Conservation (phyloP, 2,113 vertebrate genomes). For the Aptenodytes forsteri region DNA sequence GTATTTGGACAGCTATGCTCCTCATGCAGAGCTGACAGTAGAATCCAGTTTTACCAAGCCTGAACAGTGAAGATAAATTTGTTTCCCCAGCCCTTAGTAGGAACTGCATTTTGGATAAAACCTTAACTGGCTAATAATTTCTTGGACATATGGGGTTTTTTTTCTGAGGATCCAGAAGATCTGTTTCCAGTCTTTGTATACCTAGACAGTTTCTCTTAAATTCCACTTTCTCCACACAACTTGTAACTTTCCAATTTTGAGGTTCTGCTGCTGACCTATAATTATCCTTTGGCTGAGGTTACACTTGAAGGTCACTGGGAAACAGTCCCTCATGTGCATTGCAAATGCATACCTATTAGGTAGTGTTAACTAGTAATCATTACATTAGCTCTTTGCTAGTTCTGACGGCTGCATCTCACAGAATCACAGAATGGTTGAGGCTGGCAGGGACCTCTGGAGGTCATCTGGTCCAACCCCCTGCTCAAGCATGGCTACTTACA, state of each 20-base stretch:
- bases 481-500: background rate
- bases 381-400: background rate
- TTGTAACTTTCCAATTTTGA: background rate
- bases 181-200: background rate
- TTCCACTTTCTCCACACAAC: background rate
- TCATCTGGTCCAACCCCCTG: background rate
- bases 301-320: slow-evolving; percentile 29
- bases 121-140: background rate
- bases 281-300: background rate
- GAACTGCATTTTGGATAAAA: background rate
- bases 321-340: slow-evolving; percentile 30
- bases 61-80: background rate
- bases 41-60: background rate
- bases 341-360: slow-evolving; percentile 24
- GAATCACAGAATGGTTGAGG: background rate
- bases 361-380: background rate
- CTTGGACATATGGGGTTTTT: background rate
- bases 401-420: background rate
- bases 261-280: background rate
- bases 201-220: background rate
- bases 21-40: background rate
- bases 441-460: background rate
- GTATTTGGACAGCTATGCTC: background rate
- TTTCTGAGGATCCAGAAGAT: background rate
- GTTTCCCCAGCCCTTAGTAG: background rate